Percentiles rank a stretch among this genome's conserved stretches.
phyloP scores from a whole-genome alignment of 2,888 invertebrate genomes.

The Hirtodrosophila trivittata region DNA sequence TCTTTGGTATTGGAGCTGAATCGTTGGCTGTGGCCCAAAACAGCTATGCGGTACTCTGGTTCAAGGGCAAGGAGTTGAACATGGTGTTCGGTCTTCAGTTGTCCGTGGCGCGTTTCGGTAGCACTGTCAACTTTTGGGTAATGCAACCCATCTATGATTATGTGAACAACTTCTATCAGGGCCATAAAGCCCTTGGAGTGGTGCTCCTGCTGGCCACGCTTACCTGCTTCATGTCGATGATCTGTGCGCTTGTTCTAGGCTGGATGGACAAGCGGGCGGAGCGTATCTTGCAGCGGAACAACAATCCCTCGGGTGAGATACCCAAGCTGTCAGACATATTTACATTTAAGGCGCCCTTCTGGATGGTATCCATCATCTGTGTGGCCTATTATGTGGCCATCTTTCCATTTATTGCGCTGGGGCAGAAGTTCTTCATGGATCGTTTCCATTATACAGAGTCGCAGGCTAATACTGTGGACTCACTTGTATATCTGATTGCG shows the following conservation, averaged over 20 bases:
- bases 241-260: constrained; percentile 91
- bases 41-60: constrained; percentile 98
- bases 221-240: constrained; percentile 93
- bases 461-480: constrained; percentile 93
- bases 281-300: constrained; percentile 88
- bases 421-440: constrained; percentile 95
- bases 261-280: constrained; percentile 95
- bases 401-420: constrained; percentile 97
- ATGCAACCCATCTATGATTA: constrained; percentile 95
- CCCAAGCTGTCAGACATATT: constrained; percentile 91
- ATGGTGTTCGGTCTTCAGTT: constrained; percentile 99
- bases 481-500: constrained; percentile 93
- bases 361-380: constrained; percentile 95
- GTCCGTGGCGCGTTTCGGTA: constrained; percentile 97
- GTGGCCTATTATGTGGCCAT: constrained; percentile 97
- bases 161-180: constrained; percentile 87
- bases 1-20: constrained; percentile 99
- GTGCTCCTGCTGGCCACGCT: constrained; percentile 90
- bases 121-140: constrained; percentile 96
- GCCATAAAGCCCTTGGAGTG: constrained; percentile 89
- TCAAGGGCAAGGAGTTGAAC: constrained; percentile 97
- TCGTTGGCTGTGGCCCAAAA: constrained; percentile 98
- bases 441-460: constrained; percentile 90
- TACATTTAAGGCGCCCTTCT: constrained; percentile 92
- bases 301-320: constrained; percentile 86